Evolutionary conservation across 2,113 vertebrate genomes (phyloP).

Genomic region (Oreochromis tanganicae): DNA sequence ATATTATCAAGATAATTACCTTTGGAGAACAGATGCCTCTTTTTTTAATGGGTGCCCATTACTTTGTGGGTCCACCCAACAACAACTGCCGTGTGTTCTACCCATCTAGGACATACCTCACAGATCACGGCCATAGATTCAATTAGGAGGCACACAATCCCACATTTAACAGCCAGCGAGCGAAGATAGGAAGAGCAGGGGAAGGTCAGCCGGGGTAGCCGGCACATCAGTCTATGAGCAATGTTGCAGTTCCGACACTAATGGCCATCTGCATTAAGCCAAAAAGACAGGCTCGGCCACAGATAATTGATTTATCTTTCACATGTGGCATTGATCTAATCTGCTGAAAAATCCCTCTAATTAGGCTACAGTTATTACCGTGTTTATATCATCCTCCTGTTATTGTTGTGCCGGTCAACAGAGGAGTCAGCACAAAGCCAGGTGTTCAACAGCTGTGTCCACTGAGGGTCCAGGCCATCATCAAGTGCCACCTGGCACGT

Average conservation of each 20-base stretch:
- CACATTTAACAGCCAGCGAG: slow-evolving; percentile 12
- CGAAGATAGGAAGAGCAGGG: not conserved
- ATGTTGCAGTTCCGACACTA: slow-evolving; percentile 2
- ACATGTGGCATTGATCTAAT: not conserved
- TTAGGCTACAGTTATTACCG: not conserved
- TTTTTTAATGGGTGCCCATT: slow-evolving; percentile 29
- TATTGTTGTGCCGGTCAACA: slow-evolving; percentile 33
- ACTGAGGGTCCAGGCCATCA: not conserved
- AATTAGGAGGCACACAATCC: slow-evolving; percentile 39
- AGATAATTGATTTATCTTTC: not conserved
- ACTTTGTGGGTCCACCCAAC: slow-evolving; percentile 6
- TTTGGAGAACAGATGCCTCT: slow-evolving; percentile 47
- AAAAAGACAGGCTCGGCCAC: not conserved
- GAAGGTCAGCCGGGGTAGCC: slow-evolving; percentile 8
- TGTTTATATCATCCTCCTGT: slow-evolving; percentile 7
- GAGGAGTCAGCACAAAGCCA: slow-evolving; percentile 47
- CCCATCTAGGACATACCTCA: slow-evolving; percentile 23
- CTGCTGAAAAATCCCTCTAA: slow-evolving; percentile 22
- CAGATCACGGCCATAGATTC: slow-evolving; percentile 2
- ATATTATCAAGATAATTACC: slow-evolving; percentile 62
- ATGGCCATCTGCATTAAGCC: slow-evolving; percentile 1
- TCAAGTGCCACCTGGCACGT: slow-evolving; percentile 16
- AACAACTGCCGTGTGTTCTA: slow-evolving; percentile 15
- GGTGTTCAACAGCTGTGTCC: slow-evolving; percentile 63
- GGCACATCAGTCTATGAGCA: not conserved